phyloP scores from a whole-genome alignment of 2,113 vertebrate species.

The Brachirus orientalis region DNA sequence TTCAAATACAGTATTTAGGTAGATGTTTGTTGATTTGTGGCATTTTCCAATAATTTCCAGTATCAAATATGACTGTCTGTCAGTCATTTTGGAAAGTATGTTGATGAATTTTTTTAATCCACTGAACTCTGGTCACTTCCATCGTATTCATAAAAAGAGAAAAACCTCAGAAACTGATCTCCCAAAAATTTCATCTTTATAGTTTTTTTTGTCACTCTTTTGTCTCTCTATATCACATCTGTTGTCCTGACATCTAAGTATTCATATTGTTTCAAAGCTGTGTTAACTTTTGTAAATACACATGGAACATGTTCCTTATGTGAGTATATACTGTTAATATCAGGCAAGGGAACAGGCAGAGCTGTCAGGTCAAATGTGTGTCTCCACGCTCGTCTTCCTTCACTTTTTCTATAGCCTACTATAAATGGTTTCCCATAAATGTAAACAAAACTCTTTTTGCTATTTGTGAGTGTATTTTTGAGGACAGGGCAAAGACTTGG shows the following conservation, averaged over 20 bases:
- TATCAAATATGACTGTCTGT: no score
- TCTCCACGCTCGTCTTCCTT: no score
- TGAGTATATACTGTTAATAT: slow-evolving; percentile 49
- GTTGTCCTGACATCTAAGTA: no score
- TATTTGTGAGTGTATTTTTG: slow-evolving; percentile 15
- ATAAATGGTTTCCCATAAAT: slow-evolving; percentile 16
- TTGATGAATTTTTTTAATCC: not conserved
- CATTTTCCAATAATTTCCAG: no score
- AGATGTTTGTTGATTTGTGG: not conserved
- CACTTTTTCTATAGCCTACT: slow-evolving; percentile 37
- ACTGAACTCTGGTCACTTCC: not conserved
- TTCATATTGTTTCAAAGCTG: not conserved
- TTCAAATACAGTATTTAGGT: not conserved
- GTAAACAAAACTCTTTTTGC: slow-evolving; percentile 28
- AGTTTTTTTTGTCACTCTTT: no score
- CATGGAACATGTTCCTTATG: slow-evolving; percentile 13
- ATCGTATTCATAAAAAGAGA: not conserved
- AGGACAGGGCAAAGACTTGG: slow-evolving; percentile 18
- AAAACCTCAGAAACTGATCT: not conserved
- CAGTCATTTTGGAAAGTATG: not conserved
- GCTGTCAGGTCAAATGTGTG: slow-evolving; percentile 57
- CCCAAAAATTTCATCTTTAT: not conserved
- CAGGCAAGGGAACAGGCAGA: slow-evolving; percentile 57
- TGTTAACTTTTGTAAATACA: not conserved
- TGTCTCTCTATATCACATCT: no score